Percentiles rank a stretch among this genome's conserved stretches.
These are phyloP conservation scores for Tauraco erythrolophus DNA, from an alignment of 2,113 vertebrate genomes.

Conservation along the genomic window DNA sequence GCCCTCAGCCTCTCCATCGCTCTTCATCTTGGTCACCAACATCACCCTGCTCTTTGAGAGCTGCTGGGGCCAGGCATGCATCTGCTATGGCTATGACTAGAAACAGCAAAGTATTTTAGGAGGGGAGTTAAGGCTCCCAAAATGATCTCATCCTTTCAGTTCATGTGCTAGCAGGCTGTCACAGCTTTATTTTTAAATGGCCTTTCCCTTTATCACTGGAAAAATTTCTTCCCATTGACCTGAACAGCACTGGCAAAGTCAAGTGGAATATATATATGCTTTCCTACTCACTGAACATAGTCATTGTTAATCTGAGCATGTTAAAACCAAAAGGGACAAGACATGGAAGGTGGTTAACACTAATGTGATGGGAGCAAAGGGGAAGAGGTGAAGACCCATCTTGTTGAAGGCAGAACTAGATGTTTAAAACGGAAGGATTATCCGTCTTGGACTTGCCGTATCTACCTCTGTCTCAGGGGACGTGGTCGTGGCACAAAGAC, in stretches of 20 bases:
- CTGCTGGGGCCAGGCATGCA: background rate
- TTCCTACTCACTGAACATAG: constrained; percentile 34
- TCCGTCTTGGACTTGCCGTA: accelerated
- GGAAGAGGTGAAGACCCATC: background rate
- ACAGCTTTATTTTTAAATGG: constrained; percentile 61
- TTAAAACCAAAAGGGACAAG: constrained; percentile 41
- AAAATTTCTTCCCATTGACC: constrained; percentile 44
- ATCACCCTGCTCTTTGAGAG: background rate
- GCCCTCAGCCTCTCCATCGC: background rate
- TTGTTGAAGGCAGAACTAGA: background rate
- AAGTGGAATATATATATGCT: constrained; percentile 43
- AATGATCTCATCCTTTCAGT: constrained; percentile 22
- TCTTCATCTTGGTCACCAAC: background rate
- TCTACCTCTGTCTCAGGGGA: background rate
- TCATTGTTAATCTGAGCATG: constrained; percentile 62
- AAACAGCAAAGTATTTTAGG: background rate
- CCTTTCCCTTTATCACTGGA: constrained; percentile 29
- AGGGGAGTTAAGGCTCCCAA: background rate
- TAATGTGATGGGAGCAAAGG: constrained; percentile 14
- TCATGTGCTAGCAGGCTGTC: background rate
- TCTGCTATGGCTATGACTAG: background rate
- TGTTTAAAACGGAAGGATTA: background rate
- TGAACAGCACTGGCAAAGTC: constrained; percentile 42
- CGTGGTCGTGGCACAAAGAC: accelerated
- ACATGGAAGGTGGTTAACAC: background rate